Evolutionary conservation across 1,140 invertebrate species (phyloP).

Genomic region (Eciton burchellii): DNA sequence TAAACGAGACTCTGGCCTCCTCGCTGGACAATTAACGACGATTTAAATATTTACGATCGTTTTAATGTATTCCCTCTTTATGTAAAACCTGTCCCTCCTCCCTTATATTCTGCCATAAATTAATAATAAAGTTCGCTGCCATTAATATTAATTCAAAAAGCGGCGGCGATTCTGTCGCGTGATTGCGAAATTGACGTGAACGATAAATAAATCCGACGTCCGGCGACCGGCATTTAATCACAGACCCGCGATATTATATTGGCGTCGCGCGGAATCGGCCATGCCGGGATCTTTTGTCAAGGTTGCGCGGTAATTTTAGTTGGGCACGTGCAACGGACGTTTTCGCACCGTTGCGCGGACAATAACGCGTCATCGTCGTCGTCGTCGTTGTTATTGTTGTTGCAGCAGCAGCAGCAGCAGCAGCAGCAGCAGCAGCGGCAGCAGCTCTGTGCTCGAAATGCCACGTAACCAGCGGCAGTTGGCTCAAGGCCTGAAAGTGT

Average conservation of each 20-base stretch:
- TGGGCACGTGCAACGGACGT: slow-evolving; percentile 32
- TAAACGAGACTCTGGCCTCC: too few species aligned
- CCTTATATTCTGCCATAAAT: background rate
- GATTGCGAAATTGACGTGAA: slow-evolving; percentile 17
- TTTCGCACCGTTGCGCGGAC: slow-evolving; percentile 30
- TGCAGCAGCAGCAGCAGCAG: slow-evolving; percentile 20
- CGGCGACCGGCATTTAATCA: slow-evolving; percentile 26
- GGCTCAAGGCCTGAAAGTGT: too few species aligned
- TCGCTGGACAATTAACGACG: too few species aligned
- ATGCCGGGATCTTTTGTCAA: slow-evolving; percentile 46
- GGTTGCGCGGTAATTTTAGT: slow-evolving; percentile 59
- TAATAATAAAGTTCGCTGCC: background rate
- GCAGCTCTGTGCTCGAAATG: background rate
- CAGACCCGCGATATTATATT: slow-evolving; percentile 24
- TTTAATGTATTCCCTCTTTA: too few species aligned
- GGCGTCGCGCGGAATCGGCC: slow-evolving; percentile 7
- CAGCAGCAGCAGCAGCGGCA: too few species aligned
- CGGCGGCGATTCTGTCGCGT: background rate
- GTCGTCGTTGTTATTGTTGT: slow-evolving; percentile 56
- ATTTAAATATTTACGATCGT: too few species aligned
- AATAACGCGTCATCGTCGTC: slow-evolving; percentile 54
- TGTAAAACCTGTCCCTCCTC: background rate
- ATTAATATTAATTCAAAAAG: background rate
- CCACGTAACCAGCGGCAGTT: slow-evolving; percentile 1
- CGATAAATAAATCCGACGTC: background rate